phyloP scores from a whole-genome alignment of 2,797 vertebrate species.

The Allobates femoralis region DNA sequence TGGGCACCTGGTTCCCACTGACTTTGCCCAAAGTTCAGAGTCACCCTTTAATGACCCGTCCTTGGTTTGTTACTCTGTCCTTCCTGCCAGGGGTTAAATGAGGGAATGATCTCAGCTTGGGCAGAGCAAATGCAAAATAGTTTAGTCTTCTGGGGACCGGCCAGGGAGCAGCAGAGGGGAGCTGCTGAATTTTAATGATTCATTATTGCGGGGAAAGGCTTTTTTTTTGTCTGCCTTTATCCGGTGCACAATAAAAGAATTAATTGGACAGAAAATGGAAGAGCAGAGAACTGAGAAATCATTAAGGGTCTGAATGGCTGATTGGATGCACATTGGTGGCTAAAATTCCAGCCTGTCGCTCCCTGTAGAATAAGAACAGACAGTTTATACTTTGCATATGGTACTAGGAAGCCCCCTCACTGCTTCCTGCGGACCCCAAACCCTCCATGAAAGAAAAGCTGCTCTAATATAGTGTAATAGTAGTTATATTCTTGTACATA shows the following conservation, averaged over 20 bases:
- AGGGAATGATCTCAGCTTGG: slow-evolving; percentile 71
- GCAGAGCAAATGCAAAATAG: slow-evolving; percentile 82
- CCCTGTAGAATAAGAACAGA: slow-evolving; percentile 76
- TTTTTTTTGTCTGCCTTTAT: slow-evolving; percentile 92
- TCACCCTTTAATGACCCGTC: not conserved
- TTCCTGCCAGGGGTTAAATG: slow-evolving; percentile 68
- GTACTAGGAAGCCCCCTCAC: slow-evolving; percentile 74
- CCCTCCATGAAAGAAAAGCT: not conserved
- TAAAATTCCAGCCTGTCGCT: slow-evolving; percentile 76
- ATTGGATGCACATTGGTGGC: slow-evolving; percentile 86
- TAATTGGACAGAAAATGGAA: slow-evolving; percentile 99
- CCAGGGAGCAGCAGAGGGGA: slow-evolving; percentile 81
- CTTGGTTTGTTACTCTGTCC: not conserved
- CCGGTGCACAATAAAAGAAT: slow-evolving; percentile 97
- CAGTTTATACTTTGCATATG: slow-evolving; percentile 74
- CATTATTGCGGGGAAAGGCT: slow-evolving; percentile 86
- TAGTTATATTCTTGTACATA: not conserved
- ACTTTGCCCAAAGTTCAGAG: not conserved
- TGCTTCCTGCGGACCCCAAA: slow-evolving; percentile 6
- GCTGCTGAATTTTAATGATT: slow-evolving; percentile 99
- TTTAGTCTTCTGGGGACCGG: slow-evolving; percentile 80
- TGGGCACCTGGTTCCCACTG: not conserved
- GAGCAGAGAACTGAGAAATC: slow-evolving; percentile 95
- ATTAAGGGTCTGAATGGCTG: slow-evolving; percentile 91
- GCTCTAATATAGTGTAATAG: not conserved